A percentile compares a stretch with the other conserved stretches of the same genome.
These are phyloP conservation scores for Eulemur rufifrons DNA, from an alignment of 2,113 vertebrate genomes.

Conservation along the genomic window DNA sequence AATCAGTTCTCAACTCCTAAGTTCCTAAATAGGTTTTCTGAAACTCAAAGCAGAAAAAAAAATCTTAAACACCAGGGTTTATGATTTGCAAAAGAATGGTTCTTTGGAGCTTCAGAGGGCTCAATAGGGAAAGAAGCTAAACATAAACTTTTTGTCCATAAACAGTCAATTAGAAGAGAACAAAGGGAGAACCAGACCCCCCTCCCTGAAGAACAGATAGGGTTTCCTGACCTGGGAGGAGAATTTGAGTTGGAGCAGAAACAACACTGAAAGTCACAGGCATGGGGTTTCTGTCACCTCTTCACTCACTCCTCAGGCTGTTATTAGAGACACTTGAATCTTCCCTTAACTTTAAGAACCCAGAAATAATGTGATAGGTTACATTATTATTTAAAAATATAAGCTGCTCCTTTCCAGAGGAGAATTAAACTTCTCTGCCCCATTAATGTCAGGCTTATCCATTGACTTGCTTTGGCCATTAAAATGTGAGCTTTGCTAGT, in stretches of 20 bases:
- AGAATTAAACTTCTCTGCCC: not conserved
- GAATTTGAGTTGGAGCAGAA: constrained; percentile 26
- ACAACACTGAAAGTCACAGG: not conserved
- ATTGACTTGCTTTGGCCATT: not conserved
- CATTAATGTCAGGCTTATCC: not conserved
- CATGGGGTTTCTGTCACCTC: not conserved
- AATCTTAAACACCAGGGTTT: not conserved
- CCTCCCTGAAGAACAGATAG: not conserved
- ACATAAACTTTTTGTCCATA: not conserved
- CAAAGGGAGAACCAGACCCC: not conserved
- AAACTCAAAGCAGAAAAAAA: not conserved
- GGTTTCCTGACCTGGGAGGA: not conserved
- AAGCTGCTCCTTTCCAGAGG: not conserved
- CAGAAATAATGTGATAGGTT: not conserved
- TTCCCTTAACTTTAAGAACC: not conserved
- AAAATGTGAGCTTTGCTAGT: not conserved
- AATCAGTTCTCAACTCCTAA: not conserved
- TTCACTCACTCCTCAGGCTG: not conserved
- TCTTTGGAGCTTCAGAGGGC: not conserved
- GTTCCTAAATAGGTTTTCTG: not conserved
- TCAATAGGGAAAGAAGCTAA: not conserved
- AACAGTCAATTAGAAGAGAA: not conserved
- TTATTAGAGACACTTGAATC: not conserved
- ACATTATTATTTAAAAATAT: not conserved
- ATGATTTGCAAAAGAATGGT: constrained; percentile 5